Conservation (phyloP, 2,113 vertebrate species). For the Cyprinus carpio region DNA sequence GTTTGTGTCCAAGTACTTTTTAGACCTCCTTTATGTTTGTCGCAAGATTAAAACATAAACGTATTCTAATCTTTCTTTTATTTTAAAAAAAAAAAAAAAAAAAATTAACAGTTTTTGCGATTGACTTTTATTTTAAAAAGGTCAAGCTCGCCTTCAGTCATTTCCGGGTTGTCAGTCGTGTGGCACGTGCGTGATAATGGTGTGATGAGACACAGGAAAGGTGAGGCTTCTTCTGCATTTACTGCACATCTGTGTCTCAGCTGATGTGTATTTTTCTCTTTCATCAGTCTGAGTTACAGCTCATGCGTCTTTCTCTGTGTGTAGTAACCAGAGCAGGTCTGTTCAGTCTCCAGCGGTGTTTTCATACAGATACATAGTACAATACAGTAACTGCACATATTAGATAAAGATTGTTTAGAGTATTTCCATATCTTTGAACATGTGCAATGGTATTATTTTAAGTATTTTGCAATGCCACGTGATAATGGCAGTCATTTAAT, state of each 20-base stretch:
- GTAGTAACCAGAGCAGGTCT: too few relatives aligned
- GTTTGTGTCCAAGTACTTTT: too few relatives aligned
- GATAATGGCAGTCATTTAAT: neutral
- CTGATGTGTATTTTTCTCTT: neutral
- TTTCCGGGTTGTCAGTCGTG: conserved; percentile 21
- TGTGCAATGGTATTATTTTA: neutral
- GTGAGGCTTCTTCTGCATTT: conserved; percentile 15
- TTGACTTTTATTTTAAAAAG: neutral
- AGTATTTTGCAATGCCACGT: too few relatives aligned
- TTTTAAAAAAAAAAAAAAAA: too few relatives aligned
- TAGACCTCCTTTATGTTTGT: too few relatives aligned
- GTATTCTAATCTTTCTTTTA: too few relatives aligned
- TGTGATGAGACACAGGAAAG: conserved; percentile 17
- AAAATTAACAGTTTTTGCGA: too few relatives aligned
- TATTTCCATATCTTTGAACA: neutral
- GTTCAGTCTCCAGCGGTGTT: too few relatives aligned
- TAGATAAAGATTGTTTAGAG: neutral
- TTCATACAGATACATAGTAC: neutral
- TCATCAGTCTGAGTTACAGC: neutral
- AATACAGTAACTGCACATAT: too few relatives aligned
- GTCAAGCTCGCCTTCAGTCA: neutral
- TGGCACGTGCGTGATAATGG: conserved; percentile 11
- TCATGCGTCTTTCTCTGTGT: neutral
- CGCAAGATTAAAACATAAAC: too few relatives aligned
- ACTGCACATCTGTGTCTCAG: neutral